Base-by-base conservation (phyloP, 2,113 vertebrate species). In the Galeopterus variegatus region DNA sequence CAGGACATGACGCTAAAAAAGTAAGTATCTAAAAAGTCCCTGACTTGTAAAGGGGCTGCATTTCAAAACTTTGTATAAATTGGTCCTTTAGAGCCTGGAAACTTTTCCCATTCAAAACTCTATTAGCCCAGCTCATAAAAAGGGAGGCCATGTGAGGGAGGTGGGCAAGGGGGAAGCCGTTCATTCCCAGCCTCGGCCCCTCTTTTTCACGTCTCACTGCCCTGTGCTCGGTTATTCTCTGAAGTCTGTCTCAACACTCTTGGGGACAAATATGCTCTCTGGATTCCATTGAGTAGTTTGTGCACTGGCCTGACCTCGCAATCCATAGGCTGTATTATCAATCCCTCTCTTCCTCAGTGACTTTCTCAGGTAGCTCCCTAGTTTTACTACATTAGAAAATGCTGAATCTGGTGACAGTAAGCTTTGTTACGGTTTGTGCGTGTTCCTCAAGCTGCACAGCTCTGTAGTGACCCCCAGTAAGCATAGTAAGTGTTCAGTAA, bases 1-100 rank as follows among this genome's bases (percentile, higher is more conserved):
- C 98, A 97, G 97, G 99, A 99, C 96, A 99, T 99, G 99, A 99
- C 98, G 69, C 97, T 96, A 67, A 98, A 97, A 93, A 99, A 98
- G 99, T 99, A 98, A 98, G 99, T 98, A 36, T 73, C 50, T 21
- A 15, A 33, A 7, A 54, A 77, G 60, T 88, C 17, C 23, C 72
- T 85, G 52, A 21, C 11, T 33, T 10, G 1, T 0, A 58, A 8
- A 60, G 13, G 48, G 8, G 5, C 88, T 41, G 0, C n/a, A 24
- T 52, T 88, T 91, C 85, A 77, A 52, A 89, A n/a, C 48, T 64
- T 45, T 3, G 33, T 17, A 7, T n/a, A 18, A 8, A 3, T 70
- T 79, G 12, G 45, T 86, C n/a, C 10, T 67, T 65, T 26, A 52
- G 67, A 81, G 24, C 3, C 28, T 79, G 41, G n/a, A 72, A 73